These are phyloP conservation scores for Icerya purchasi DNA, from an alignment of 2,888 invertebrate species.

Conservation along the genomic window DNA sequence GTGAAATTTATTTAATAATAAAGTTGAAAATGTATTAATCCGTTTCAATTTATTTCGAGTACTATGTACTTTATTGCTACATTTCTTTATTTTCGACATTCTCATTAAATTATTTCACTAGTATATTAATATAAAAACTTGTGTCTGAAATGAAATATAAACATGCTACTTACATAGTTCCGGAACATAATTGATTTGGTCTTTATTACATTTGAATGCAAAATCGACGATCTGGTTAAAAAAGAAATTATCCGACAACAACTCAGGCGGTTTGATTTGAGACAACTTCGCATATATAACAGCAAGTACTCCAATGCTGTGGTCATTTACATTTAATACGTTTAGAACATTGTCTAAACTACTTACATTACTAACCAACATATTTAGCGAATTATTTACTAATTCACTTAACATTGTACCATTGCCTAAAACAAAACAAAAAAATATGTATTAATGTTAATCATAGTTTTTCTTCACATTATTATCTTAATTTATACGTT, in stretches of 20 bases:
- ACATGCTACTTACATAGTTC: slow-evolving; percentile 63
- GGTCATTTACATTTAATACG: slow-evolving; percentile 73
- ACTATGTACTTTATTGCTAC: background rate
- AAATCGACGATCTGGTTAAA: slow-evolving; percentile 68
- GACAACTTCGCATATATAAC: slow-evolving; percentile 54
- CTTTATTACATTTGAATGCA: slow-evolving; percentile 64
- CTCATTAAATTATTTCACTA: no score
- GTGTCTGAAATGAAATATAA: no score
- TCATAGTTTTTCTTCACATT: no score
- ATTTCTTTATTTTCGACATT: background rate
- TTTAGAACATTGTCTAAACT: slow-evolving; percentile 77
- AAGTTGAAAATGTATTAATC: background rate
- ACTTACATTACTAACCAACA: slow-evolving; percentile 56
- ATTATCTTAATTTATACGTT: no score
- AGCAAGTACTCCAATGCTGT: slow-evolving; percentile 70
- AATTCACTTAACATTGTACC: slow-evolving; percentile 35
- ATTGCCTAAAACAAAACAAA: no score
- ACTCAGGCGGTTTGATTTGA: slow-evolving; percentile 11
- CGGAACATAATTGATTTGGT: slow-evolving; percentile 68
- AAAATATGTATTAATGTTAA: no score
- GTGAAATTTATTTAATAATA: no score
- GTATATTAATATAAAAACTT: no score
- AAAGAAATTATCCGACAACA: slow-evolving; percentile 26
- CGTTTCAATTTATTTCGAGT: slow-evolving; percentile 12
- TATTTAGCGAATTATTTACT: slow-evolving; percentile 55